Conservation (phyloP, 2,888 invertebrate species). For the Caenorhabditis becei region DNA sequence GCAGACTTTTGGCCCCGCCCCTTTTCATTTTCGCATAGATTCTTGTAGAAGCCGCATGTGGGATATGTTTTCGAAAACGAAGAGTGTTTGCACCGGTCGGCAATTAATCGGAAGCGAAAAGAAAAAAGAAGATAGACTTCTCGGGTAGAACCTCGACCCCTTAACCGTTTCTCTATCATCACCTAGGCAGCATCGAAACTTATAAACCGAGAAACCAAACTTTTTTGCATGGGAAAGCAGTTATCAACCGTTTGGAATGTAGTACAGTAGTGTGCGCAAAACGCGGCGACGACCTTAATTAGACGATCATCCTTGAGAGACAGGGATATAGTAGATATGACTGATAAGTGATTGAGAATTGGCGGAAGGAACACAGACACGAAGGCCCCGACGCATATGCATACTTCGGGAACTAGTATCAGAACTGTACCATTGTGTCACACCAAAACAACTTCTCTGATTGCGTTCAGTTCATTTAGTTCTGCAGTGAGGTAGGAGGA, state of each 20-base stretch:
- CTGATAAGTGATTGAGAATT: constrained; percentile 48
- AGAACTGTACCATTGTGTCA: not conserved
- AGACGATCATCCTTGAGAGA: constrained; percentile 53
- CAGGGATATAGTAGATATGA: constrained; percentile 40
- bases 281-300: constrained; percentile 49
- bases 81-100: constrained; percentile 35
- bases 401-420: constrained; percentile 2
- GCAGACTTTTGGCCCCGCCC: not conserved
- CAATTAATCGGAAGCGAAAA: constrained; percentile 34
- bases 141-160: not conserved
- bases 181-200: constrained; percentile 2
- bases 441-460: constrained; percentile 4
- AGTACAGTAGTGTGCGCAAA: constrained; percentile 47
- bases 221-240: constrained; percentile 19
- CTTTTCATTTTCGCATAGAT: constrained; percentile 19
- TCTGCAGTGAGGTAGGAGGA: not conserved
- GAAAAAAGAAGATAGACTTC: constrained; percentile 19
- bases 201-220: not conserved
- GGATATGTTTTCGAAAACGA: constrained; percentile 32
- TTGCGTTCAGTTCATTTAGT: not conserved
- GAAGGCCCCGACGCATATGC: constrained; percentile 2
- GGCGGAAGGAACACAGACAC: constrained; percentile 20
- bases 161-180: not conserved
- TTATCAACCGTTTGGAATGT: constrained; percentile 49
- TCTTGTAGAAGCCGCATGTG: constrained; percentile 1